Evolutionary conservation across 2,888 invertebrate species (phyloP), one percentile per base, ranked within the genome.

Genomic region (Lapara coniferarum): DNA sequence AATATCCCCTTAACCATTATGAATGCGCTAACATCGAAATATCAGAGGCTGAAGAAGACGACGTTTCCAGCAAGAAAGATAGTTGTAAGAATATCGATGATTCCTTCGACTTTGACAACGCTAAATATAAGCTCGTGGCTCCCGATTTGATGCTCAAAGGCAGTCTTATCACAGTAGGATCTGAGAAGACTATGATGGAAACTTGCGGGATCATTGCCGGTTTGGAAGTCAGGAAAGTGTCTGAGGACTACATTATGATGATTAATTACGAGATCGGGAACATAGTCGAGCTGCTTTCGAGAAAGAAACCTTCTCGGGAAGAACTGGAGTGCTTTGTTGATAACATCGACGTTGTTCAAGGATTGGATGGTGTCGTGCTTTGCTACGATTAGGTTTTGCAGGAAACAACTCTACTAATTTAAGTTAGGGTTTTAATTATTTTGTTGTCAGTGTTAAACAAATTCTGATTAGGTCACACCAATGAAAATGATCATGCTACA

Each of bases 141-240:
- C 63, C 63, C 49, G 49, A 63, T 16, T 8, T 46, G 13, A 46
- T 7, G 12, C 10, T 63, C 7, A 13, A 63, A 6, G 19, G 16
- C 13, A 63, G 19, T 19, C 16, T 63, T n/a, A 63, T 63, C 8
- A 19, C 46, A 46, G 63, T 13, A 7, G 63, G 63, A 7, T 46
- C 46, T 19, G 46, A 63, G 14, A 63, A 19, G 2, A 10, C 46
- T 49, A 63, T 63, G 0, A 63, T 63, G 63, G 63, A 63, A 19
- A 49, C 13, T 19, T 63, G 63, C 14, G 63, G 66, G 37, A 56
- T 67, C n/a, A 19, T 49, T 13, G 46, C 63, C 13, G 19, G 49
- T 14, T 63, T 63, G 63, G 63, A 63, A 46, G 49, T 63, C 19
- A 63, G 63, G 46, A 63, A 10, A 19, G 16, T 63, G 49, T 49